Evolutionary conservation across 2,797 vertebrate species (phyloP), one percentile per base, ranked within the genome.

Genomic region (Sebastes hopkinsi): DNA sequence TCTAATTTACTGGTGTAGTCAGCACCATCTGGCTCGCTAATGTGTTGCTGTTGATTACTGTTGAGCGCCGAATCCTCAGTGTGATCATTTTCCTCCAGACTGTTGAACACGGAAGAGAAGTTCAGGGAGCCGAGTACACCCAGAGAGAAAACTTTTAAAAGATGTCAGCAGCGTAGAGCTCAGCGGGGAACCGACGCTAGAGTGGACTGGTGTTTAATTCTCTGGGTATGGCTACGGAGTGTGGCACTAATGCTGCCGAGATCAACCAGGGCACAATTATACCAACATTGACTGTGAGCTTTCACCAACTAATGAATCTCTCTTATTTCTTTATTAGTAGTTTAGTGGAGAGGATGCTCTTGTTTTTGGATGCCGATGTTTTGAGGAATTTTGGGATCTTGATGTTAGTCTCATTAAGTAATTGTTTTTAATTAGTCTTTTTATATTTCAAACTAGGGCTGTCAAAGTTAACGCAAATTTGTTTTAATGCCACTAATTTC

Each of bases 11-110:
- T 85, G 27, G 77, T 86, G 84, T 66, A 79, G 89, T 85, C 85
- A 75, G 89, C 88, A 32, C 90, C 88, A 91, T 88, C 85, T 92
- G 93, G 84, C 77, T 80, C n/a, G 11, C 83, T 92, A 92, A 92
- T 90, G 89, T 89, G 88, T 54, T 83, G 83, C 83, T 74, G 87
- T 91, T 89, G 88, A 91, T 91, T 89, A 89, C 86, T 87, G 87
- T 84, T 87, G 83, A 90, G 88, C 50, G 16, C 14, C 3, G 50
- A 87, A 83, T 74, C 77, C 81, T 86, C 81, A 22, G 81, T 22
- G 87, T 67, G 81, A 88, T 86, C 2, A 74, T 89, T 92, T 85
- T 78, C 77, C 81, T 82, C 67, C 77, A 81, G 76, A 83, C 81
- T 67, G 82, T 70, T 69, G 82, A 85, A 74, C 74, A 68, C 62